A percentile compares a stretch with the other conserved stretches of the same genome.
phyloP scores from a whole-genome alignment of 2,797 vertebrate genomes.

The Acanthurus tractus region DNA sequence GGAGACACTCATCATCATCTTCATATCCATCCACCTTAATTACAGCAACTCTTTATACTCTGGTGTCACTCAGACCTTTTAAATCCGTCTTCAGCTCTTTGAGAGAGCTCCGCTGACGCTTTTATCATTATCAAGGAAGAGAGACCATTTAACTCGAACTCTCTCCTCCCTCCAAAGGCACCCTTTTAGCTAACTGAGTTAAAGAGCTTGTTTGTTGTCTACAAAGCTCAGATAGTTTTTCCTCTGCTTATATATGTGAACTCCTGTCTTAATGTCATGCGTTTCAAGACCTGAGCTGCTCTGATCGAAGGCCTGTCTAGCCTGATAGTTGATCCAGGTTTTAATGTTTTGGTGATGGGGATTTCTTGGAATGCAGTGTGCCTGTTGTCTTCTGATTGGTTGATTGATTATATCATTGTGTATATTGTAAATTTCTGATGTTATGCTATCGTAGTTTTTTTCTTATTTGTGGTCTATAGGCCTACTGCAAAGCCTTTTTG shows the following conservation, averaged over 20 bases:
- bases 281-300: constrained; percentile 9
- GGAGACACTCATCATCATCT: background rate
- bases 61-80: constrained; percentile 25
- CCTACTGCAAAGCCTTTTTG: background rate
- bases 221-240: constrained; percentile 4
- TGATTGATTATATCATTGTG: no score
- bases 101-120: constrained; percentile 7
- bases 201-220: constrained; percentile 32
- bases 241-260: constrained; percentile 14
- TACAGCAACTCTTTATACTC: constrained; percentile 2
- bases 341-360: background rate
- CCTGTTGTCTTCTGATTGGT: background rate
- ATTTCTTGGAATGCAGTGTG: background rate
- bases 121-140: constrained; percentile 31
- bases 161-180: background rate
- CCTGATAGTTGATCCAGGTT: background rate
- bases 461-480: background rate
- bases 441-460: background rate
- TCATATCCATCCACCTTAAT: background rate
- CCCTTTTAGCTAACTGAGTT: constrained; percentile 16
- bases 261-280: background rate
- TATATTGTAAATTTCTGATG: background rate
- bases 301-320: constrained; percentile 4
- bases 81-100: constrained; percentile 21
- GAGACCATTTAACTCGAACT: constrained; percentile 7